phyloP scores from a whole-genome alignment of 1,140 invertebrate species.

The Drosophila miranda region DNA sequence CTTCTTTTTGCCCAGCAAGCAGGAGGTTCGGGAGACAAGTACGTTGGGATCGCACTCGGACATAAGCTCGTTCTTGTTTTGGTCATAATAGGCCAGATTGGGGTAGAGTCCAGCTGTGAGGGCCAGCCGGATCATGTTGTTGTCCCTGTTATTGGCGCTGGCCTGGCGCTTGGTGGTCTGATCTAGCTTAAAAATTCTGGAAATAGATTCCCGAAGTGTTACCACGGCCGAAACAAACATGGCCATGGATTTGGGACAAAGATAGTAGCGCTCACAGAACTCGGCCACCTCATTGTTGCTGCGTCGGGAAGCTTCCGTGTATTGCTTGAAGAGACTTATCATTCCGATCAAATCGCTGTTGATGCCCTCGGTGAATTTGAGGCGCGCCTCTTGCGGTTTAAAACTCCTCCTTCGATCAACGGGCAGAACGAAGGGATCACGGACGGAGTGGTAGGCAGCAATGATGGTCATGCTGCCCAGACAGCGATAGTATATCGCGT shows the following conservation, averaged over 20 bases:
- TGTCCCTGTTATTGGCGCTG: constrained; percentile 85
- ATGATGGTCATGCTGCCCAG: constrained; percentile 97
- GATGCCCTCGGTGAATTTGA: constrained; percentile 82
- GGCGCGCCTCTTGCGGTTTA: constrained; percentile 86
- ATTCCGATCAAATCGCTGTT: constrained; percentile 96
- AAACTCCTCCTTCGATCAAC: constrained; percentile 82
- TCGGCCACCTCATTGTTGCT: background rate
- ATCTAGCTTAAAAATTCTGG: constrained; percentile 35
- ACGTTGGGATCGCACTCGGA: constrained; percentile 30
- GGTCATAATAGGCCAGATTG: constrained; percentile 86
- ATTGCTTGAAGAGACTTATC: constrained; percentile 82
- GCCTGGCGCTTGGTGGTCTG: background rate
- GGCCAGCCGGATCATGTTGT: constrained; percentile 94
- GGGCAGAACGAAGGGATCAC: constrained; percentile 92
- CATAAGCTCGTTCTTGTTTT: constrained; percentile 15
- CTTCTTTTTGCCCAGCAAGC: constrained; percentile 7
- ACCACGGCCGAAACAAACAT: constrained; percentile 59
- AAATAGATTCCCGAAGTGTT: constrained; percentile 41
- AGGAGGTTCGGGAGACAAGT: constrained; percentile 44
- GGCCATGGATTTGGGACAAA: constrained; percentile 61
- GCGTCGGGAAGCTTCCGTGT: background rate
- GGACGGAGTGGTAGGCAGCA: constrained; percentile 92
- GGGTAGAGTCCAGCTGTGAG: constrained; percentile 94
- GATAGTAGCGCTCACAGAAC: constrained; percentile 48
- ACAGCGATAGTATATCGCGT: constrained; percentile 95